phyloP scores from a whole-genome alignment of 2,113 vertebrate genomes.

The Eptesicus fuscus region DNA sequence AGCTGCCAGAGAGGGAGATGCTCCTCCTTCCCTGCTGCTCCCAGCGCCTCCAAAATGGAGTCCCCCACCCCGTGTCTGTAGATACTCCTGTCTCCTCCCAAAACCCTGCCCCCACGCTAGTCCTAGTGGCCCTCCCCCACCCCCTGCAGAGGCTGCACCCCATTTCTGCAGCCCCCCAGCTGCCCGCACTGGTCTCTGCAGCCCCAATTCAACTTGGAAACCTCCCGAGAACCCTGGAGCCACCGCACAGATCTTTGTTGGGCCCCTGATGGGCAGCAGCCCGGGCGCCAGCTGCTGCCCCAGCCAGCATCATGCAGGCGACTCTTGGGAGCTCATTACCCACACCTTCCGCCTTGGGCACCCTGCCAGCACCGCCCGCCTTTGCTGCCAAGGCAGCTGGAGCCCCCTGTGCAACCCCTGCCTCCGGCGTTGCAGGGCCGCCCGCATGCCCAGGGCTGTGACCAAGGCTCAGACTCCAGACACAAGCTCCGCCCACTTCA shows the following conservation, averaged over 20 bases:
- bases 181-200: constrained; percentile 59
- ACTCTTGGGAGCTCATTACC: constrained; percentile 67
- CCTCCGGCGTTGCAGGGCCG: constrained; percentile 64
- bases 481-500: constrained; percentile 73
- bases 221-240: background rate
- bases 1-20: background rate
- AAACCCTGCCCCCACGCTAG: fast-evolving
- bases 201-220: constrained; percentile 54
- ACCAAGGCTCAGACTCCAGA: fast-evolving
- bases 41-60: constrained; percentile 5
- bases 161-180: background rate
- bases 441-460: constrained; percentile 70
- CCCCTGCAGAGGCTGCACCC: no score
- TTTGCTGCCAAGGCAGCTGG: constrained; percentile 3
- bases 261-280: background rate
- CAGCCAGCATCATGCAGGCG: constrained; percentile 53
- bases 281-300: background rate
- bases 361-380: background rate
- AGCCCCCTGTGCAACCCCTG: constrained; percentile 65
- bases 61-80: background rate
- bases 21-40: background rate
- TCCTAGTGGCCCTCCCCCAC: background rate
- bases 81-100: constrained; percentile 64
- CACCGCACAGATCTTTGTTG: background rate
- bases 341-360: constrained; percentile 50